phyloP scores from a whole-genome alignment of 2,888 invertebrate species.

The Synanthedon vespiformis region DNA sequence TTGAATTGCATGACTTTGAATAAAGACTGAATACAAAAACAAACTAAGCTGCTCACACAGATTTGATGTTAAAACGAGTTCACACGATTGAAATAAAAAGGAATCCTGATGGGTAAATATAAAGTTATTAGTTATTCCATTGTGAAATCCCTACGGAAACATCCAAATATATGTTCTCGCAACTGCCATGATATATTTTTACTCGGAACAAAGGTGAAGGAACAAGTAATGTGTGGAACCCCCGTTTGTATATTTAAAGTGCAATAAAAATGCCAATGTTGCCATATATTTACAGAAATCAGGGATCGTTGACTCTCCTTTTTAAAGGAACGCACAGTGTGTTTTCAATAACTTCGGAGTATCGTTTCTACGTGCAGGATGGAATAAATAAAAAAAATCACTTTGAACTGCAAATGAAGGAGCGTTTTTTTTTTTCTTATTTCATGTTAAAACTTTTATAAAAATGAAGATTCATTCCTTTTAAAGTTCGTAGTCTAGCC shows the following conservation, averaged over 20 bases:
- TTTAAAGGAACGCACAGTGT: not conserved
- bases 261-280: slow-evolving; percentile 18
- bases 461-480: no score
- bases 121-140: not conserved
- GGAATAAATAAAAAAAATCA: not conserved
- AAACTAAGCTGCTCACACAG: no score
- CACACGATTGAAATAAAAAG: no score
- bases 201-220: not conserved
- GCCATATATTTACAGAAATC: slow-evolving; percentile 11
- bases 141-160: not conserved
- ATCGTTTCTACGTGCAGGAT: not conserved
- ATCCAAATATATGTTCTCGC: not conserved
- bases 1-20: no score
- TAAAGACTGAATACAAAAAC: no score
- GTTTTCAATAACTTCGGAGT: not conserved
- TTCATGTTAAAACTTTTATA: no score
- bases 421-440: no score
- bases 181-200: not conserved
- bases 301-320: not conserved
- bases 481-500: no score
- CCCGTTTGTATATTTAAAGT: slow-evolving; percentile 8
- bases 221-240: not conserved
- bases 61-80: no score
- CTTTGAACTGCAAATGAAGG: no score
- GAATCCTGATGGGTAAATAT: no score